Conservation (phyloP, 1,140 invertebrate genomes). For the Drosophila parvula region DNA sequence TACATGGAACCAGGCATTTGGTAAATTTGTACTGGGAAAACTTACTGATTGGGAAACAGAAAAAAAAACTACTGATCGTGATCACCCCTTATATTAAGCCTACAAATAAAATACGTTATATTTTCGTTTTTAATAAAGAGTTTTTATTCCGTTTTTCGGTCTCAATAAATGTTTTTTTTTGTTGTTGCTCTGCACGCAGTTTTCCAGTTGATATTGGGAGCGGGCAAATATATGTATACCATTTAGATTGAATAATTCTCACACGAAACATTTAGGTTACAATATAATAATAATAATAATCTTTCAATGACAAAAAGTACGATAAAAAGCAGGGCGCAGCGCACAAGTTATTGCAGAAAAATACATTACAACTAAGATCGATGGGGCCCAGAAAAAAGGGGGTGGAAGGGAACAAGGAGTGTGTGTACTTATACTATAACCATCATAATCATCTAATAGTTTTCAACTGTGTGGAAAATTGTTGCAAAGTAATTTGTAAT, state of each 20-base stretch:
- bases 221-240: slow-evolving; percentile 38
- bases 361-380: slow-evolving; percentile 32
- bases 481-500: slow-evolving; percentile 47
- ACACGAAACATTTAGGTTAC: slow-evolving; percentile 59
- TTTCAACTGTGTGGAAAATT: slow-evolving; percentile 63
- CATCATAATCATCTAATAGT: slow-evolving; percentile 39
- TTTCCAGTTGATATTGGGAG: slow-evolving; percentile 30
- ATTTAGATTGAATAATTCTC: slow-evolving; percentile 60
- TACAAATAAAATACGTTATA: not conserved
- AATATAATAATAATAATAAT: slow-evolving; percentile 58
- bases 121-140: slow-evolving; percentile 47
- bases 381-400: slow-evolving; percentile 14
- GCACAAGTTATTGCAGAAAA: slow-evolving; percentile 43
- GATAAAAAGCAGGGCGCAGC: slow-evolving; percentile 44
- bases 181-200: slow-evolving; percentile 37
- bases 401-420: not conserved
- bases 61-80: no score
- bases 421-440: slow-evolving; percentile 27
- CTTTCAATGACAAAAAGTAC: slow-evolving; percentile 61
- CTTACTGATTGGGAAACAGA: no score
- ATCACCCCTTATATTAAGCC: no score
- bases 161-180: slow-evolving; percentile 22
- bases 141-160: slow-evolving; percentile 51
- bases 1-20: no score
- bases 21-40: no score